Evolutionary conservation across 2,888 invertebrate species (phyloP).

Genomic region (Lathronympha strigana): DNA sequence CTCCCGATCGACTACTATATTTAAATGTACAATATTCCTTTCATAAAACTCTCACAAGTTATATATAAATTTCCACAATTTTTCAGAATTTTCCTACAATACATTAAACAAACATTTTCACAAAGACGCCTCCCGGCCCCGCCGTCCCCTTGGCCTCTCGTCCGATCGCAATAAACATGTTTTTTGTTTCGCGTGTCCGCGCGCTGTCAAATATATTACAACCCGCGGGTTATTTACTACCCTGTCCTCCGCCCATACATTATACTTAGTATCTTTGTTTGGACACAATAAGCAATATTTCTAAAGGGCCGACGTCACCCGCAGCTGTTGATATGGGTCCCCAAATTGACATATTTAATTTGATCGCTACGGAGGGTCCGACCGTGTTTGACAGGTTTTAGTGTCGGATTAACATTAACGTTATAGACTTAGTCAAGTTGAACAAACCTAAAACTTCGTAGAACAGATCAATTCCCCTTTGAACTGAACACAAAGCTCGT

Average conservation of each 20-base stretch:
- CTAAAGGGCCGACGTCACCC: constrained; percentile 82
- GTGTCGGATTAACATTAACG: constrained; percentile 81
- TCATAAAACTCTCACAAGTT: neutral
- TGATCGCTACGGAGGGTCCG: constrained; percentile 80
- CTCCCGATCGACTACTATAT: no score
- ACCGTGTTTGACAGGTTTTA: constrained; percentile 82
- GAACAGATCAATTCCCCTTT: constrained; percentile 78
- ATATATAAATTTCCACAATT: no score
- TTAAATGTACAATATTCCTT: no score
- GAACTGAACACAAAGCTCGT: constrained; percentile 69
- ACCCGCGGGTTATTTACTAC: constrained; percentile 83
- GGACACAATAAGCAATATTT: constrained; percentile 85
- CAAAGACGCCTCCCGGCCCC: constrained; percentile 48
- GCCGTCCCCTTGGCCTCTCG: constrained; percentile 50
- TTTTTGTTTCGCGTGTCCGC: constrained; percentile 84
- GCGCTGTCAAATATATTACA: constrained; percentile 84
- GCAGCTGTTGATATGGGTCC: constrained; percentile 84
- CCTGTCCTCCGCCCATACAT: constrained; percentile 84
- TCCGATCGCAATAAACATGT: constrained; percentile 80
- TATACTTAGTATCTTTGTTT: constrained; percentile 85
- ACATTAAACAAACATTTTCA: constrained; percentile 48
- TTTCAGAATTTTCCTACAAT: neutral
- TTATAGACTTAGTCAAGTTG: constrained; percentile 73
- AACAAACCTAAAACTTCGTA: constrained; percentile 44
- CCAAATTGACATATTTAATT: constrained; percentile 85